Evolutionary conservation across 2,797 vertebrate species (phyloP).

Genomic region (Rallus crepitans): DNA sequence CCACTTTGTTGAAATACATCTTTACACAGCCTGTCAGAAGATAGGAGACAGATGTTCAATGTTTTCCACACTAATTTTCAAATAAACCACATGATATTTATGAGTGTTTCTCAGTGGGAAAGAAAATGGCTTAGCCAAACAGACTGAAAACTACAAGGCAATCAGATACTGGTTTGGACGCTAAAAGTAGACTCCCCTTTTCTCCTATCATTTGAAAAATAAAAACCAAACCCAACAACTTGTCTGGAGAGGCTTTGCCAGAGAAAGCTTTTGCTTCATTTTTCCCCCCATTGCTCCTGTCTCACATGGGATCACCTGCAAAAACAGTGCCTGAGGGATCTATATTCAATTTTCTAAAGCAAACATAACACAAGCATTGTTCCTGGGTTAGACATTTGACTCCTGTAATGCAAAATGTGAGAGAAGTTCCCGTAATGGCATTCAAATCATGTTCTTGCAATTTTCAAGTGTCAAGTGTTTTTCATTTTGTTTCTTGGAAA

Average conservation of each 20-base stretch:
- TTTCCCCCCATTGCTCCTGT: background rate
- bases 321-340: constrained; percentile 72
- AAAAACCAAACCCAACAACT: background rate
- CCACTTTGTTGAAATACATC: constrained; percentile 8
- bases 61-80: constrained; percentile 38
- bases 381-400: constrained; percentile 66
- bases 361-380: constrained; percentile 68
- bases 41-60: constrained; percentile 19
- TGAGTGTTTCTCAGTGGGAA: constrained; percentile 38
- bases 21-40: constrained; percentile 36
- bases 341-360: constrained; percentile 72
- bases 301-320: constrained; percentile 41
- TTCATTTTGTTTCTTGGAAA: constrained; percentile 63
- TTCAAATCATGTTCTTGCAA: constrained; percentile 74
- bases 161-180: background rate
- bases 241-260: constrained; percentile 61
- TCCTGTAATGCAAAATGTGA: constrained; percentile 65
- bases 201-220: constrained; percentile 55
- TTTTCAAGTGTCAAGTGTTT: constrained; percentile 75
- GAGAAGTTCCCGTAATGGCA: constrained; percentile 67
- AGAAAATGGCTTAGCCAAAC: constrained; percentile 36
- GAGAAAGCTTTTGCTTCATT: constrained; percentile 63
- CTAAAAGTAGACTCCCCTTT: constrained; percentile 33
- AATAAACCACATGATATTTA: constrained; percentile 34
- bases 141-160: constrained; percentile 47